These are phyloP conservation scores for Stigmatopora nigra DNA, from an alignment of 2,113 vertebrate genomes.

Conservation along the genomic window DNA sequence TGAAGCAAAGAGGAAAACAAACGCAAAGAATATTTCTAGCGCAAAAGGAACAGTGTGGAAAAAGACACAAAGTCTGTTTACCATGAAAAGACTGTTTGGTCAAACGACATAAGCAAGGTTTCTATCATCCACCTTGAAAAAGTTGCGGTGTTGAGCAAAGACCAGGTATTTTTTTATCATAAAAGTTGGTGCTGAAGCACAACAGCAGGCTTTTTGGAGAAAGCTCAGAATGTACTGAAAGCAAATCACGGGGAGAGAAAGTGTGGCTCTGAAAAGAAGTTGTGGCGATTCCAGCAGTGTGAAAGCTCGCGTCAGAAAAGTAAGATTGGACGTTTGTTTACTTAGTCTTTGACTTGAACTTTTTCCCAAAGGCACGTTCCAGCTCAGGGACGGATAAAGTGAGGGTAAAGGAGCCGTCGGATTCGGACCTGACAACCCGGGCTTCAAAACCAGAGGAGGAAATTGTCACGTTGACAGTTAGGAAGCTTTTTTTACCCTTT, in stretches of 20 bases:
- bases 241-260: constrained; percentile 22
- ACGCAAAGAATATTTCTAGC: background rate
- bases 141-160: background rate
- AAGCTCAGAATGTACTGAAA: background rate
- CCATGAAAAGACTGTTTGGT: background rate
- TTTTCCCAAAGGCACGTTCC: constrained; percentile 73
- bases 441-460: constrained; percentile 68
- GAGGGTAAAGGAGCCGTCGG: constrained; percentile 72
- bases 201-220: background rate
- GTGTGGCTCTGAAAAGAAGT: constrained; percentile 30
- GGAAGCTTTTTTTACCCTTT: background rate
- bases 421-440: constrained; percentile 61
- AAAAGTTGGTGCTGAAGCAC: background rate
- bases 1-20: background rate
- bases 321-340: constrained; percentile 49
- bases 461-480: background rate
- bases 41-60: no score
- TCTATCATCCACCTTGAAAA: background rate
- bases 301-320: constrained; percentile 30
- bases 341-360: constrained; percentile 76
- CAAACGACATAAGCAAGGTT: background rate
- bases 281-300: constrained; percentile 9
- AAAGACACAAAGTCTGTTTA: background rate
- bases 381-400: constrained; percentile 72
- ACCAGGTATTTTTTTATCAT: background rate